Base-by-base conservation (phyloP, 2,888 invertebrate species). In the Cryptocheilus praepositus region DNA sequence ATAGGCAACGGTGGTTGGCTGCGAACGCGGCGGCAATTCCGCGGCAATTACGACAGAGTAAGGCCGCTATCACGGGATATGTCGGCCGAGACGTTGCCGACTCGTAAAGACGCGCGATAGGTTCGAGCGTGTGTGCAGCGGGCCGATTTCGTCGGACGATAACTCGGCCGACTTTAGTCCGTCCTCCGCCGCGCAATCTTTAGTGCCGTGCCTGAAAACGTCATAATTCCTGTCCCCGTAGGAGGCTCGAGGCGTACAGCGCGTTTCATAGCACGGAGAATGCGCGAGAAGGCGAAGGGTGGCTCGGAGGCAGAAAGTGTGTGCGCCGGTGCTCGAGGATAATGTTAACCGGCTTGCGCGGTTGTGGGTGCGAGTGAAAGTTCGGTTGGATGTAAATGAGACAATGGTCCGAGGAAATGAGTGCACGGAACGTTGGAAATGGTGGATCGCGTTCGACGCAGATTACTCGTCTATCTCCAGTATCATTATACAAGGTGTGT, bases 101-200 rank as follows among this genome's bases (percentile, higher is more conserved):
- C 79, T 78, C 77, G 76, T 78, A 78, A 78, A 78, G 62, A 66
- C 62, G 57, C 60, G 58, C 57, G 74, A 75, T 77, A 67, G 36
- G 36, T 36, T 36, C 36, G 36, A 36, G 36, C 36, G 36, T 36
- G 36, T 36, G 36, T 11, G 36, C 36, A 36, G 79, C 69, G 64
- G 74, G 66, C 75, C 80, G 82, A 82, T 82, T 76, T 81, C 72
- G 73, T 73, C 63, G 73, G 59, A 61, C 79, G 80, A 82, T 82
- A 77, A 45, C 43, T 28, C 57, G 3, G 25, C 46, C 15, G 16
- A 28, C n/a, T 11, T 22, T 28, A 22, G 45, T 46, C 46, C 43
- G 44, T 51, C 22, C 43, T 54, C 51, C 51, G 52, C 55, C 44
- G 43, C 46, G 43, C 64, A 74, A 76, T 78, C 78, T 81, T 80